These are phyloP conservation scores for Cheilosia urbana DNA, from an alignment of 2,888 invertebrate genomes.

Conservation along the genomic window DNA sequence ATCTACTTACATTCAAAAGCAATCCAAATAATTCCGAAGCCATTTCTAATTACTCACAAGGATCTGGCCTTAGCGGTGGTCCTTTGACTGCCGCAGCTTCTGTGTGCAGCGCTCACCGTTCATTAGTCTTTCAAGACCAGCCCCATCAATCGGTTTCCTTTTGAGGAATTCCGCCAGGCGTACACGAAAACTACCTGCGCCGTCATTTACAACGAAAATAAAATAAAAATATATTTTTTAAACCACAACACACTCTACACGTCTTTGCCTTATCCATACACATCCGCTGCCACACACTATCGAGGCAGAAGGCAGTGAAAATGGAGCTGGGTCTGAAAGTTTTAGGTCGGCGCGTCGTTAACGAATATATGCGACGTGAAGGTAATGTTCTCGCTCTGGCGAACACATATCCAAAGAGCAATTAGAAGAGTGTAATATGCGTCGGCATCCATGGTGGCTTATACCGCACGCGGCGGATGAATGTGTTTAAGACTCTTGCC, in stretches of 20 bases:
- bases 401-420: slow-evolving; percentile 45
- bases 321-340: not conserved
- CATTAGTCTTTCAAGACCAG: slow-evolving; percentile 5
- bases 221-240: not conserved
- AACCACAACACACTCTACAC: not conserved
- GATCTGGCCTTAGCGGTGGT: no score
- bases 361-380: slow-evolving; percentile 4
- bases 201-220: slow-evolving; percentile 5
- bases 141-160: slow-evolving; percentile 16
- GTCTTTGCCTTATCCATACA: not conserved
- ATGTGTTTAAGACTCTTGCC: slow-evolving; percentile 36
- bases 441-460: slow-evolving; percentile 44
- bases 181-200: not conserved
- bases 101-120: not conserved
- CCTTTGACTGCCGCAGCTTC: no score
- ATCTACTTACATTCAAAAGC: no score
- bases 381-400: slow-evolving; percentile 27
- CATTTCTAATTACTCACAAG: no score
- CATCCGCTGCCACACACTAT: not conserved
- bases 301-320: not conserved
- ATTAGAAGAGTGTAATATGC: slow-evolving; percentile 54
- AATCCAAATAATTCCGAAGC: no score
- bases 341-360: slow-evolving; percentile 22
- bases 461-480: slow-evolving; percentile 7
- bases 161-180: not conserved